Conservation (phyloP, 2,797 vertebrate species). For the Sebastes alutus region DNA sequence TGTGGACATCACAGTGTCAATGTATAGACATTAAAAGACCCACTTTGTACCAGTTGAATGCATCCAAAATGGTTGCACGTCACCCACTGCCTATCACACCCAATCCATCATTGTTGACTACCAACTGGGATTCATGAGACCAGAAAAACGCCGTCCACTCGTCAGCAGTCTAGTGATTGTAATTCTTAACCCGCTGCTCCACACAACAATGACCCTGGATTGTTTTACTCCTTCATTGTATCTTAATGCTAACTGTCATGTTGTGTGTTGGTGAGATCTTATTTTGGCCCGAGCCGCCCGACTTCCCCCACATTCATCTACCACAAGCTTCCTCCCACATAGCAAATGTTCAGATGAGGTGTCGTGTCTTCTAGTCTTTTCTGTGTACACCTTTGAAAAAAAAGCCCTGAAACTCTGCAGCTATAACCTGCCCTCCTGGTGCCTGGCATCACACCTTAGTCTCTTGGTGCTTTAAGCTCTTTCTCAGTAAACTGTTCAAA, state of each 20-base stretch:
- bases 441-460: not conserved
- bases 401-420: conserved; percentile 11
- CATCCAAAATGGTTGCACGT: not conserved
- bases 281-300: conserved; percentile 50
- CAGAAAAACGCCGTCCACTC: not conserved
- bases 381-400: conserved; percentile 44
- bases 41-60: not conserved
- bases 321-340: conserved; percentile 72
- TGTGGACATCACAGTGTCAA: not conserved
- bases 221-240: not conserved
- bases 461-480: not conserved
- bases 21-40: not conserved
- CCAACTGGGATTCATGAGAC: not conserved
- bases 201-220: not conserved
- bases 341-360: conserved; percentile 73
- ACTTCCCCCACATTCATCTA: conserved; percentile 72
- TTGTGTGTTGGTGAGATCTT: conserved; percentile 45
- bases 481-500: not conserved
- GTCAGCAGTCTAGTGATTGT: not conserved
- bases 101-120: not conserved
- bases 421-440: conserved; percentile 2
- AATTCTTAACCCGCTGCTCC: not conserved
- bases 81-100: not conserved
- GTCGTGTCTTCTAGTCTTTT: conserved; percentile 55
- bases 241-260: conserved; percentile 34